phyloP scores from a whole-genome alignment of 2,113 vertebrate species.

The Crotophaga sulcirostris region DNA sequence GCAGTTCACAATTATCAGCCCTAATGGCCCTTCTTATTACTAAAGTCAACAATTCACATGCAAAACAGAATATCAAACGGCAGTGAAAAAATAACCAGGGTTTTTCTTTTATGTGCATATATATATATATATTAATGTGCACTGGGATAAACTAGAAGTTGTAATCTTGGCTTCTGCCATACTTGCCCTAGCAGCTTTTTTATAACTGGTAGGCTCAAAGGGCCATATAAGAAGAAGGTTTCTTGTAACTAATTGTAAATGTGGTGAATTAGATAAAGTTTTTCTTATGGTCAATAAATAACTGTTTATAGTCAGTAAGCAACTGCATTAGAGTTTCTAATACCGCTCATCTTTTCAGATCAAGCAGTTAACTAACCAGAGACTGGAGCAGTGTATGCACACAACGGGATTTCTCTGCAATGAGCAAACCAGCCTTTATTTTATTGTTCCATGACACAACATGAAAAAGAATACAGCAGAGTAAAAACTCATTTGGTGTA shows the following conservation, averaged over 20 bases:
- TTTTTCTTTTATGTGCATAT: background rate
- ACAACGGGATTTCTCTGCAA: background rate
- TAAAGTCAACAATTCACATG: background rate
- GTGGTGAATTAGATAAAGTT: background rate
- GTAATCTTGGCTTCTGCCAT: background rate
- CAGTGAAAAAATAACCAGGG: background rate
- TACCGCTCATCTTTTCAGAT: background rate
- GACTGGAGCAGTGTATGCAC: background rate
- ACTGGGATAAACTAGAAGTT: background rate
- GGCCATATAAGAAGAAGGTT: background rate
- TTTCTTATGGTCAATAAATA: background rate
- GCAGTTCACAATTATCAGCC: background rate
- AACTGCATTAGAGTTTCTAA: background rate
- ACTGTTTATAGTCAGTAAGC: background rate
- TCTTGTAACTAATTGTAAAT: background rate
- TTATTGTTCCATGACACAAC: background rate
- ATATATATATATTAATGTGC: no score
- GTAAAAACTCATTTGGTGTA: background rate
- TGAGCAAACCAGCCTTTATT: background rate
- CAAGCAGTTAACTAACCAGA: background rate
- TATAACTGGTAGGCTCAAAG: background rate
- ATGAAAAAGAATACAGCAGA: background rate
- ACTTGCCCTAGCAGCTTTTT: background rate
- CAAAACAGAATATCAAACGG: background rate
- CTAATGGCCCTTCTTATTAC: background rate